Base-by-base conservation (phyloP, 2,888 invertebrate genomes). In the Halictus ligatus region DNA sequence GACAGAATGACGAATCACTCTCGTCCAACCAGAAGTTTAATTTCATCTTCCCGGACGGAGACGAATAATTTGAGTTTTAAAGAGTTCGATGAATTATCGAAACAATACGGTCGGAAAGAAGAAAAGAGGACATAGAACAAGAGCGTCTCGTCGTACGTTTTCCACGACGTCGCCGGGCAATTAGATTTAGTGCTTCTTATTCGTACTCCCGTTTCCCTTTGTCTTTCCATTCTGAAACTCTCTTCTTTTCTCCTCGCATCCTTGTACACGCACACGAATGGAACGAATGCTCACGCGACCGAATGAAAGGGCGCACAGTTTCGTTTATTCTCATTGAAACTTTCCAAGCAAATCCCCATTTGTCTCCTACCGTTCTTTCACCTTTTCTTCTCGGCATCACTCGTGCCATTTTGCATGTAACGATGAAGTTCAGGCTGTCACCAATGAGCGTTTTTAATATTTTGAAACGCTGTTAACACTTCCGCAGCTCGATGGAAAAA, bases 161-260 rank as follows among this genome's bases (percentile, higher is more conserved):
- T 84, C 88, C 75, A 85, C 86, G 86, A 86, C 84, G 83, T 85
- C 82, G 86, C 54, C 83, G 85, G 78, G 90, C 92, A 92, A 92
- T 92, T 92, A 90, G 91, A 92, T 91, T 92, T 92, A 87, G 89
- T 84, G 85, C 87, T 88, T 86, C 88, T 88, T 87, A 78, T 85
- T 80, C 81, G 78, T 83, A 75, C 82, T 78, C 58, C 81, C 80
- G 67, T 81, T 84, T 78, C 50, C 86, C 81, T 85, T 86, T 85
- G 86, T 82, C 81, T 79, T 72, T 75, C 60, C 81, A 85, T 81
- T 85, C 82, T 82, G 80, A 78, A 69, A 74, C 76, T 83, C 85
- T 85, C 85, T 67, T 84, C 82, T 81, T 82, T 83, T 84, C 83
- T 83, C 75, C n/a, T 86, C 77, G 78, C 79, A 71, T 73, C 84